phyloP scores from a whole-genome alignment of 1,140 invertebrate genomes.

The Zaprionus ornatus region DNA sequence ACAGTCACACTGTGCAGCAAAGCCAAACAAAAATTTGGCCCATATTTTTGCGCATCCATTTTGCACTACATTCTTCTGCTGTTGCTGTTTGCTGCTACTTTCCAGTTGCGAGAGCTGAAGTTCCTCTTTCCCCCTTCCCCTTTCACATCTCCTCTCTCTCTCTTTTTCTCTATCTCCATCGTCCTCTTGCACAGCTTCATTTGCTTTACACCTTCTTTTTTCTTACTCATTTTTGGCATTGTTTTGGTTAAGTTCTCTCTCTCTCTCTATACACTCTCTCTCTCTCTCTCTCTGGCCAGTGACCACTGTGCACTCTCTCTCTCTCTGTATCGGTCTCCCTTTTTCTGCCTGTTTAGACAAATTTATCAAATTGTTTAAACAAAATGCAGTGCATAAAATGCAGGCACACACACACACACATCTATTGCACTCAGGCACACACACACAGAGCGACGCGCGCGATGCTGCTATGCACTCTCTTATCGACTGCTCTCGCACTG shows the following conservation, averaged over 20 bases:
- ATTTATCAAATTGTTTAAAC: slow-evolving; percentile 63
- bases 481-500: slow-evolving; percentile 21
- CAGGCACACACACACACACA: slow-evolving; percentile 15
- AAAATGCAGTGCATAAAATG: slow-evolving; percentile 36
- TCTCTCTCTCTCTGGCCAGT: background rate
- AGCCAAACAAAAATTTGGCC: slow-evolving; percentile 53
- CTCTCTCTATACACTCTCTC: slow-evolving; percentile 10
- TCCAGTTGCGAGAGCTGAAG: slow-evolving; percentile 37
- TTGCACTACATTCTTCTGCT: slow-evolving; percentile 16
- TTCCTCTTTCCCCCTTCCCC: slow-evolving; percentile 1
- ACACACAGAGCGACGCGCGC: background rate
- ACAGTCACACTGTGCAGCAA: slow-evolving; percentile 7
- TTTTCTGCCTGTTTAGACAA: slow-evolving; percentile 17
- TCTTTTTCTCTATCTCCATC: background rate
- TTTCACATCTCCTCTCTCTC: background rate
- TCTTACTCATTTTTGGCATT: slow-evolving; percentile 21
- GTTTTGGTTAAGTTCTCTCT: slow-evolving; percentile 31
- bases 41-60: slow-evolving; percentile 54
- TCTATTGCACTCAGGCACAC: background rate
- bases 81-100: slow-evolving; percentile 27
- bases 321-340: background rate
- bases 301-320: background rate
- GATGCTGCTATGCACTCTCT: slow-evolving; percentile 5
- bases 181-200: background rate
- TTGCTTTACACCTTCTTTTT: slow-evolving; percentile 22